Evolutionary conservation across 2,113 vertebrate genomes (phyloP).

Genomic region (Pica pica): DNA sequence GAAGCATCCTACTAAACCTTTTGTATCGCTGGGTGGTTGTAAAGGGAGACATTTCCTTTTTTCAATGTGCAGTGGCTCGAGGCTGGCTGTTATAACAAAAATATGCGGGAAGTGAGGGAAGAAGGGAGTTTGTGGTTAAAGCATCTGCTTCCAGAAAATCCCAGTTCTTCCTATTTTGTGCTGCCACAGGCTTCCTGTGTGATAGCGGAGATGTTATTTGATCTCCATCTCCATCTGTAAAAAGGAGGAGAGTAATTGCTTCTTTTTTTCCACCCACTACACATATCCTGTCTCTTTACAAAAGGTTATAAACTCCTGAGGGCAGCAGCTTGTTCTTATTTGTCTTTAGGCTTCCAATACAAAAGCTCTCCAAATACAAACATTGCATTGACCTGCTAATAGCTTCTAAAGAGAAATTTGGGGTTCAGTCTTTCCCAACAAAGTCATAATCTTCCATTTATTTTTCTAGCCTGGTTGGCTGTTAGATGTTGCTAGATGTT

Average conservation of each 20-base stretch:
- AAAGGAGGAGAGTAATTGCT: background rate
- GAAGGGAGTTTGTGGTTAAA: background rate
- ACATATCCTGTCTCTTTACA: background rate
- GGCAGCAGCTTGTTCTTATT: background rate
- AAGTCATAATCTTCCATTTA: background rate
- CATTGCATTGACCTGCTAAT: background rate
- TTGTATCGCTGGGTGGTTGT: rapidly evolving
- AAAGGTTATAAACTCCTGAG: background rate
- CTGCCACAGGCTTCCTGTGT: background rate
- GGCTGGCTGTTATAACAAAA: background rate
- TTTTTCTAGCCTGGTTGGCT: background rate
- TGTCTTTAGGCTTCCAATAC: background rate
- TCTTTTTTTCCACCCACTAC: background rate
- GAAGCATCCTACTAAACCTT: background rate
- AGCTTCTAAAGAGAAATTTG: background rate
- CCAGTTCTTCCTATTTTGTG: background rate
- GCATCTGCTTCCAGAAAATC: conserved; percentile 16
- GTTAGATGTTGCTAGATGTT: background rate
- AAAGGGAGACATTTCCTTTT: background rate
- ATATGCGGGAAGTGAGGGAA: background rate
- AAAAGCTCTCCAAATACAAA: background rate
- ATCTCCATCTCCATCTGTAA: background rate
- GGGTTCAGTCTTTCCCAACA: background rate
- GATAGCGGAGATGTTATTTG: background rate
- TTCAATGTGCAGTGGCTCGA: background rate